These are phyloP conservation scores for Drosophila rhopaloa DNA, from an alignment of 1,140 invertebrate genomes.

Conservation along the genomic window DNA sequence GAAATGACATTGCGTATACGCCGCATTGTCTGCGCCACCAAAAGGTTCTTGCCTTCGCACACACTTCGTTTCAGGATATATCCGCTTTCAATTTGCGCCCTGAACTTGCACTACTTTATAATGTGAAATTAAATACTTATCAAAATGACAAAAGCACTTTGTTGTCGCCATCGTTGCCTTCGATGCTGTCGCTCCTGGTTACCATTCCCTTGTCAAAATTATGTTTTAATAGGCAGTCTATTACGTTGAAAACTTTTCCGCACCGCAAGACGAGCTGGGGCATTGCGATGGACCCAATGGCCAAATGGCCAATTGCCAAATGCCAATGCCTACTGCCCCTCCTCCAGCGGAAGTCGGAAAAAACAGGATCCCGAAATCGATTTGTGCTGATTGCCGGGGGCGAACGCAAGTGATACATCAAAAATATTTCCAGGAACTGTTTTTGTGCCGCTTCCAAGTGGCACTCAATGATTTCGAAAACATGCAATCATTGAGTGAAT, in stretches of 20 bases:
- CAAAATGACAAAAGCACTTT: constrained; percentile 46
- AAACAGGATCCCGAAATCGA: constrained; percentile 12
- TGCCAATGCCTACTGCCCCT: not conserved
- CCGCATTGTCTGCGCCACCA: constrained; percentile 34
- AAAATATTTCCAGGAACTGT: constrained; percentile 12
- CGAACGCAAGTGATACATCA: constrained; percentile 3
- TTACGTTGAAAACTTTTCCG: constrained; percentile 20
- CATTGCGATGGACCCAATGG: not conserved
- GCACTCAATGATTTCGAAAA: not conserved
- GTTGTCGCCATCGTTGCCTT: not conserved
- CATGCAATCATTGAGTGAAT: not conserved
- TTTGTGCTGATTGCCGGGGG: constrained; percentile 18
- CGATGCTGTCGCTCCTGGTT: constrained; percentile 19
- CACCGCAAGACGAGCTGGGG: not conserved
- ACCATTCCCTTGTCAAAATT: constrained; percentile 21
- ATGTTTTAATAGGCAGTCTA: constrained; percentile 30
- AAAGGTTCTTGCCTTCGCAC: not conserved
- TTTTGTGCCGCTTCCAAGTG: not conserved
- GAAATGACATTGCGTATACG: constrained; percentile 60
- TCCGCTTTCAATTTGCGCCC: constrained; percentile 12
- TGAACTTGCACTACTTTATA: constrained; percentile 34
- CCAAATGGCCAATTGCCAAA: constrained; percentile 3
- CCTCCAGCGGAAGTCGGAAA: not conserved
- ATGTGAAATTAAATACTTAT: constrained; percentile 53
- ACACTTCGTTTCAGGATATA: not conserved